Percentiles rank a stretch among this genome's conserved stretches.
Conservation (phyloP, 2,797 vertebrate genomes). For the Clarias platycephalus region DNA sequence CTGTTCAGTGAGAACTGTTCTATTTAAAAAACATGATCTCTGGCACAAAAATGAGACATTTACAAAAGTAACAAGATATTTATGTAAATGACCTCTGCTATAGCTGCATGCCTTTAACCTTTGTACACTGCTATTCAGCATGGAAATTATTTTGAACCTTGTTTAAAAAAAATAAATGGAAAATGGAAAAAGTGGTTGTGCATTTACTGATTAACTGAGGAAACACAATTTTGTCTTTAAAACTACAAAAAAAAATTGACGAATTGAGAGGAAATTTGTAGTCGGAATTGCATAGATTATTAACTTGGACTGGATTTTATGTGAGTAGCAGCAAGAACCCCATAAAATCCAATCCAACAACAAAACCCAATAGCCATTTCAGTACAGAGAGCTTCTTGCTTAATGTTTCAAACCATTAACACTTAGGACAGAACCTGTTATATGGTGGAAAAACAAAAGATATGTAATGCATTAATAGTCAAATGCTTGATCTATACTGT, state of each 20-base stretch:
- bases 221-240: constrained; percentile 10
- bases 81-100: constrained; percentile 44
- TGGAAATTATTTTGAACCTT: constrained; percentile 32
- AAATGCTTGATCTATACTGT: background rate
- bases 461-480: background rate
- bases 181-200: background rate
- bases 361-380: background rate
- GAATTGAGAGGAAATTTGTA: background rate
- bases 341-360: background rate
- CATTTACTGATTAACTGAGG: constrained; percentile 7
- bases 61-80: constrained; percentile 29
- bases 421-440: background rate
- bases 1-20: background rate
- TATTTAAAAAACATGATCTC: background rate
- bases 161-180: background rate
- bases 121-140: constrained; percentile 35
- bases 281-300: background rate
- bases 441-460: background rate
- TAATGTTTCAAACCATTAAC: background rate
- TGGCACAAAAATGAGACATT: constrained; percentile 6
- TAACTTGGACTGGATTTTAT: background rate
- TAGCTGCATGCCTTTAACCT: constrained; percentile 10
- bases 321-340: background rate
- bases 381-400: background rate
- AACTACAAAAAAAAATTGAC: background rate